Base-by-base conservation (phyloP, 2,888 invertebrate genomes). In the Dyspetes luteomarginatus region DNA sequence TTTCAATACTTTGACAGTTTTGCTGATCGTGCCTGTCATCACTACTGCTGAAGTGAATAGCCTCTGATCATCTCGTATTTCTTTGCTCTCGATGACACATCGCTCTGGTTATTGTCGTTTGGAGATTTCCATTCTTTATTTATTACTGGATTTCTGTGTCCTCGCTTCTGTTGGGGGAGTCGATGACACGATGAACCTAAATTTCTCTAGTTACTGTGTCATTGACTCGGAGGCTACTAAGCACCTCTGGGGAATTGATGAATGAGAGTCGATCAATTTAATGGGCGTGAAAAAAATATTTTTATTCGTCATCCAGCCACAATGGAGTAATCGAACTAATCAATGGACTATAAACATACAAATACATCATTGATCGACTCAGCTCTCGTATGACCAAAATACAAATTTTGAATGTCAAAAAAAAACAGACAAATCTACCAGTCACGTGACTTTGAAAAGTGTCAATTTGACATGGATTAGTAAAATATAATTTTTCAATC, bases 11-110 rank as follows among this genome's bases (percentile, higher is more conserved):
- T 52, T 67, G 43, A 28, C 36, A 36, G 17, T 48, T 28, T 24
- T 24, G 36, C 15, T n/a, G 43, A 48, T 48, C 45, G 56, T 19
- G 64, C 4, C 48, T 60, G 60, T 67, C 67, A 75, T 24, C 41
- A 50, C 30, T 60, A 50, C 41, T 68, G 26, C 52, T n/a, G 75
- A 41, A 68, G 52, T 68, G 36, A 56, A 76, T 62, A 62, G 22
- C 52, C 75, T 69, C 67, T 28, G 56, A 60, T 68, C 17, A 41
- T 58, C 50, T 26, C 50, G 15, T 68, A 62, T 75, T 68, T 62
- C 43, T 62, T 75, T 68, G 60, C 24, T 75, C 68, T 15, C 67
- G 68, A 75, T 75, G 75, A 75, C 68, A 75, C 75, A 76, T 68
- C 12, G 41, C 36, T 26, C 22, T n/a, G 30, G 36, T 36, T 56